Evolutionary conservation across 2,797 vertebrate species (phyloP).

Genomic region (Silurus lanzhouensis): DNA sequence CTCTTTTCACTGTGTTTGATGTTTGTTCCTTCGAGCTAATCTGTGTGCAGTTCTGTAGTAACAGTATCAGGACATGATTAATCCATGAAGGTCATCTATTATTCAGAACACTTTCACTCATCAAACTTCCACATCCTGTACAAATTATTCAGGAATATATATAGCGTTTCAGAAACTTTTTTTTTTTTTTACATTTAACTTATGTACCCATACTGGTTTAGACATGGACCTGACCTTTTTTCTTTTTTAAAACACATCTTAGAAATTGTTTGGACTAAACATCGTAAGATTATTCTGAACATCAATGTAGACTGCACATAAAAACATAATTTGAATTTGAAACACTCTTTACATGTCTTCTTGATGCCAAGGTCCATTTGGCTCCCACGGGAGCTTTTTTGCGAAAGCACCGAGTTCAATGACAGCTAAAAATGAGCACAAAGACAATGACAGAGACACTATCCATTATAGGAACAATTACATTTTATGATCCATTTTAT

Average conservation of each 20-base stretch:
- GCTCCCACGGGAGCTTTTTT: not conserved
- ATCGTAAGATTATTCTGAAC: not conserved
- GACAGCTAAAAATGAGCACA: not conserved
- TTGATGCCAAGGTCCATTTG: not conserved
- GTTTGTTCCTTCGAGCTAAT: slow-evolving; percentile 2
- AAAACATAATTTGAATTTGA: not conserved
- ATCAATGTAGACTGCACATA: not conserved
- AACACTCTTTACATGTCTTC: not conserved
- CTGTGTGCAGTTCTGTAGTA: slow-evolving; percentile 27
- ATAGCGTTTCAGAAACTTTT: slow-evolving; percentile 33
- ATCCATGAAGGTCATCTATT: slow-evolving; percentile 60
- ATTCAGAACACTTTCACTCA: slow-evolving; percentile 66
- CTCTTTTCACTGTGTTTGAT: slow-evolving; percentile 25
- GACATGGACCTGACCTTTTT: not conserved
- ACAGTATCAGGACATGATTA: slow-evolving; percentile 52
- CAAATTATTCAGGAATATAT: slow-evolving; percentile 56
- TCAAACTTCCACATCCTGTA: slow-evolving; percentile 56
- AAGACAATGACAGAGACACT: not conserved
- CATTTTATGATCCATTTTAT: not conserved
- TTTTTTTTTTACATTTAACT: not conserved
- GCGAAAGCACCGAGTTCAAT: not conserved
- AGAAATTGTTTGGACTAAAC: not conserved
- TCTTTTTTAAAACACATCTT: not conserved
- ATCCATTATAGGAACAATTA: not conserved
- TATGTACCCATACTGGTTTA: not conserved